Conservation (phyloP, 2,888 invertebrate species). For the Pollenia amentaria region DNA sequence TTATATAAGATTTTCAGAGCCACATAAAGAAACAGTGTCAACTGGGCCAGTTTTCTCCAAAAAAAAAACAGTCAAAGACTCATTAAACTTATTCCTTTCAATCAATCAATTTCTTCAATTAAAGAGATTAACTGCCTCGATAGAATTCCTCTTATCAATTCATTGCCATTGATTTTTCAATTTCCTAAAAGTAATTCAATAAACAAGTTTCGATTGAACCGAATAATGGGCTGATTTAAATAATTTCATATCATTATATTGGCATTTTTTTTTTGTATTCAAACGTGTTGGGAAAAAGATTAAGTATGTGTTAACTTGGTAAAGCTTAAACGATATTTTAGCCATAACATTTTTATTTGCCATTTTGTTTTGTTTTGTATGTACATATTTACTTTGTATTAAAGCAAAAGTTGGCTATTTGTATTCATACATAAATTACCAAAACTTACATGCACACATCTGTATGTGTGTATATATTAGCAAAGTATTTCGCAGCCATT, state of each 20-base stretch:
- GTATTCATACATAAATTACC: constrained; percentile 18
- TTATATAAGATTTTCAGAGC: too few species aligned
- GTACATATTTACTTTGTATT: background rate
- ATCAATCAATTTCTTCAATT: too few species aligned
- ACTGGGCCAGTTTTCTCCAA: background rate
- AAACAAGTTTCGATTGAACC: background rate
- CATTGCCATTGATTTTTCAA: background rate
- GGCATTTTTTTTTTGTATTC: background rate
- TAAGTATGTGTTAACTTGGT: constrained; percentile 47
- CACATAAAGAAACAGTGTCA: too few species aligned
- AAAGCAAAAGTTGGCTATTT: background rate
- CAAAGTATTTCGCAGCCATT: too few species aligned
- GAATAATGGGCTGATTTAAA: constrained; percentile 21
- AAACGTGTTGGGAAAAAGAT: constrained; percentile 13
- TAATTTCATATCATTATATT: constrained; percentile 15
- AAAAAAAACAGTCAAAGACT: background rate
- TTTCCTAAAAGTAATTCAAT: background rate
- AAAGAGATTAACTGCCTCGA: too few species aligned
- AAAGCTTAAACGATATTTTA: constrained; percentile 12
- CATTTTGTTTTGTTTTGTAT: background rate
- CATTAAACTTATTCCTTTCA: too few species aligned
- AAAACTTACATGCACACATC: constrained; percentile 5
- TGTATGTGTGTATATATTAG: too few species aligned
- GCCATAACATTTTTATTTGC: constrained; percentile 19
- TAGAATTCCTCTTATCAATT: background rate